Conservation (phyloP, 1,140 invertebrate genomes). For the Rhopalosiphum maidis region DNA sequence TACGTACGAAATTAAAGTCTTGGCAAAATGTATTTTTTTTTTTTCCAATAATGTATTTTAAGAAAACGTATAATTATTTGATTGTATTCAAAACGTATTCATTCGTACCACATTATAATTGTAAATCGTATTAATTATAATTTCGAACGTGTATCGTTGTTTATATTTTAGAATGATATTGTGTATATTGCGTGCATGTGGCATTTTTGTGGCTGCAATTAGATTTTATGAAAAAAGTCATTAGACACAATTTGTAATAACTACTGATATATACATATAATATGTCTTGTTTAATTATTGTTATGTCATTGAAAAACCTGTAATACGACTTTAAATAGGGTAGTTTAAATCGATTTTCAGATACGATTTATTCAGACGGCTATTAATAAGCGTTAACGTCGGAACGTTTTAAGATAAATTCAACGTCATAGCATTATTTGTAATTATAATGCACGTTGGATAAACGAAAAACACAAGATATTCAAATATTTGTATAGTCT, state of each 20-base stretch:
- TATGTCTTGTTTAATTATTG: background rate
- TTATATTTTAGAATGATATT: too few species aligned
- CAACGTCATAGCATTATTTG: background rate
- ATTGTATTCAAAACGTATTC: background rate
- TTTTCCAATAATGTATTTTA: background rate
- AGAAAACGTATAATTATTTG: background rate
- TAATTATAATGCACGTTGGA: background rate
- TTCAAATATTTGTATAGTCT: background rate
- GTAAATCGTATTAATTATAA: background rate
- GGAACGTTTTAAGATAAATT: background rate
- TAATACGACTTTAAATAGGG: background rate
- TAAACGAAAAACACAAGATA: background rate
- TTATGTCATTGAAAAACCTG: background rate
- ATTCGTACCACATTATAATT: background rate
- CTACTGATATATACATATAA: background rate
- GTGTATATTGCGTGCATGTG: too few species aligned
- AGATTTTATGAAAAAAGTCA: too few species aligned
- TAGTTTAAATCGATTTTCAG: background rate
- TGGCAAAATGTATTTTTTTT: background rate
- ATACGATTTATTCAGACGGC: background rate
- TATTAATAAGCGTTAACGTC: background rate
- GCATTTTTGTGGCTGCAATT: too few species aligned
- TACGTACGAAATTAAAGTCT: background rate
- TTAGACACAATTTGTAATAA: background rate
- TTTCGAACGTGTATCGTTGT: background rate